phyloP scores from a whole-genome alignment of 2,888 invertebrate species.

The Baccha elongata region DNA sequence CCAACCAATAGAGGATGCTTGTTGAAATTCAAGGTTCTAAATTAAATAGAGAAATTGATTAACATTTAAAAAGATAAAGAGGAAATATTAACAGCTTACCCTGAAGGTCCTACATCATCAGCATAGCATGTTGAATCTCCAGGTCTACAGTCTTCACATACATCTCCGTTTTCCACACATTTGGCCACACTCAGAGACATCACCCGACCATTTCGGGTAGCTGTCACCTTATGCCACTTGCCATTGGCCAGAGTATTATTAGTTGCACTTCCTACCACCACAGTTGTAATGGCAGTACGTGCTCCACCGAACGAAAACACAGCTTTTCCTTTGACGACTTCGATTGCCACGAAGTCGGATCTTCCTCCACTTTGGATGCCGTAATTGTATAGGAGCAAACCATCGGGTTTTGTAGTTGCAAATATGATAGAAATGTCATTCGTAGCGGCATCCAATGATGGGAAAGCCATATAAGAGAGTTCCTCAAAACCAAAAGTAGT shows the following conservation, averaged over 20 bases:
- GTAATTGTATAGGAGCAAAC: constrained; percentile 95
- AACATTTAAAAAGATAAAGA: background rate
- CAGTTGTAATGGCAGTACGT: constrained; percentile 92
- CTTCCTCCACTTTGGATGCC: constrained; percentile 93
- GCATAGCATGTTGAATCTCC: constrained; percentile 92
- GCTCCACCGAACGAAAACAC: constrained; percentile 95
- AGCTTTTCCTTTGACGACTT: constrained; percentile 91
- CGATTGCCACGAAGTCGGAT: constrained; percentile 96
- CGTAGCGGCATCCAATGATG: constrained; percentile 92
- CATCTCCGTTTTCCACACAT: constrained; percentile 93
- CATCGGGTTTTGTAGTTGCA: constrained; percentile 93
- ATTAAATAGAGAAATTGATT: constrained; percentile 78
- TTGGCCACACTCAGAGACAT: constrained; percentile 91
- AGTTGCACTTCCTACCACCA: constrained; percentile 84
- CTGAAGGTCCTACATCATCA: constrained; percentile 93
- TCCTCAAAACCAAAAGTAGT: constrained; percentile 95
- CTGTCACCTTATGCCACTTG: constrained; percentile 95
- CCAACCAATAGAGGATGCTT: constrained; percentile 93
- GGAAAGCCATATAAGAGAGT: constrained; percentile 94
- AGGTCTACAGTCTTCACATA: constrained; percentile 93
- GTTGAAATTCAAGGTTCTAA: constrained; percentile 94
- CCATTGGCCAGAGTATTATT: constrained; percentile 90
- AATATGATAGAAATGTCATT: constrained; percentile 96
- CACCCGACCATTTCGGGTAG: constrained; percentile 94
- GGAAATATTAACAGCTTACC: constrained; percentile 88